phyloP scores from a whole-genome alignment of 2,797 vertebrate species.

The Echeneis naucrates region DNA sequence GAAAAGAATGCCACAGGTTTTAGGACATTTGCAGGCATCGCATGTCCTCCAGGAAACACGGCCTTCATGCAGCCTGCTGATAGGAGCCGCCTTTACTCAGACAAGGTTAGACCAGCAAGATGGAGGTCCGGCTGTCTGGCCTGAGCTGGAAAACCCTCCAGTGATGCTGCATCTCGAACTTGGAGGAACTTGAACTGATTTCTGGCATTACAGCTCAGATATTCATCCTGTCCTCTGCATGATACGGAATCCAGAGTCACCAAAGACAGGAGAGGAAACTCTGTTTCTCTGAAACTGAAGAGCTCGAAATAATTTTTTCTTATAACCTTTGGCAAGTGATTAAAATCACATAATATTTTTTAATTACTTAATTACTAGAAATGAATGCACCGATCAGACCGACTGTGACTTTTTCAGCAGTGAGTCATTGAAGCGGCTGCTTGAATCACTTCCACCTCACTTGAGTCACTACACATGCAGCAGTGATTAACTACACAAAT shows the following conservation, averaged over 20 bases:
- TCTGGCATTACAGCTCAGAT: no score
- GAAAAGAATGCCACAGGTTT: background rate
- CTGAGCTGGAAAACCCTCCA: background rate
- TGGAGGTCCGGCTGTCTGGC: background rate
- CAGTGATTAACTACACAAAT: background rate
- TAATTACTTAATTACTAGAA: no score
- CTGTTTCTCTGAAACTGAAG: no score
- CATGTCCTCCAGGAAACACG: slow-evolving; percentile 26
- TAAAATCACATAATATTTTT: no score
- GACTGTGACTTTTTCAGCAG: background rate
- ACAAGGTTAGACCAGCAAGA: slow-evolving; percentile 2
- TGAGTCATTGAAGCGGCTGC: background rate
- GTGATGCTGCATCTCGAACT: background rate
- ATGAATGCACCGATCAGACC: background rate
- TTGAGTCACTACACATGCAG: background rate
- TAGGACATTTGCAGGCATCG: slow-evolving; percentile 41
- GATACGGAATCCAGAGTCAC: no score
- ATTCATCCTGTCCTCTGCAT: no score
- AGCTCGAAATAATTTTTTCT: no score
- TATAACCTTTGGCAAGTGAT: no score
- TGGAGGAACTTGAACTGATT: no score
- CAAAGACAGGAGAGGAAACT: no score
- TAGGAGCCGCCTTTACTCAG: background rate
- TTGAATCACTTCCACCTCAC: background rate
- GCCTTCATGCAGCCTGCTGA: slow-evolving; percentile 7